A percentile compares a stretch with the other conserved stretches of the same genome.
These are phyloP conservation scores for Allobates femoralis DNA, from an alignment of 2,797 vertebrate genomes.

Conservation along the genomic window DNA sequence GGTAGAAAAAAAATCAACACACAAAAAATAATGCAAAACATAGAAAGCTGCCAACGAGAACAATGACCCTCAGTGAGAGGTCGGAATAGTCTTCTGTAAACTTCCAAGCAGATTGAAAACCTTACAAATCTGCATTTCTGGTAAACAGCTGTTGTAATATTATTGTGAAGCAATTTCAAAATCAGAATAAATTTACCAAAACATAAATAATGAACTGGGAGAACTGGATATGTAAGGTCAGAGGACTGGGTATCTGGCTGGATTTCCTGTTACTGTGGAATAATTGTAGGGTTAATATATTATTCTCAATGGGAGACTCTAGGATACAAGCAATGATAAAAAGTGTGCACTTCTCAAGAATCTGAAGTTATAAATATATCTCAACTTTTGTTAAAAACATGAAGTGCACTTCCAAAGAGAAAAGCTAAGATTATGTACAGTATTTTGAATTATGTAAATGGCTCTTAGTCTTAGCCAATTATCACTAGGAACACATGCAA, in stretches of 20 bases:
- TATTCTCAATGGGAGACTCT: constrained; percentile 1
- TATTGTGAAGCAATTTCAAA: constrained; percentile 71
- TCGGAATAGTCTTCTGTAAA: constrained; percentile 84
- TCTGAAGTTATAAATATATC: neutral
- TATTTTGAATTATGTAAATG: no score
- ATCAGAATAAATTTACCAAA: constrained; percentile 75
- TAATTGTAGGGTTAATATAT: neutral
- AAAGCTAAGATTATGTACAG: no score
- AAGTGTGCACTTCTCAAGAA: neutral
- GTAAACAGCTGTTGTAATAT: constrained; percentile 87
- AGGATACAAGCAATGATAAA: neutral
- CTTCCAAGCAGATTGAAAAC: constrained; percentile 78
- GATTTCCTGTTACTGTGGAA: constrained; percentile 51
- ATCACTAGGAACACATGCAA: no score
- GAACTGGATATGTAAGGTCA: constrained; percentile 64
- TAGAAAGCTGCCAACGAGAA: constrained; percentile 82
- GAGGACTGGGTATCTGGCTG: constrained; percentile 54
- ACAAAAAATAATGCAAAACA: constrained; percentile 75
- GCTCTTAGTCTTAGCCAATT: no score
- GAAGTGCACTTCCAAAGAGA: neutral
- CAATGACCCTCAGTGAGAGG: constrained; percentile 75
- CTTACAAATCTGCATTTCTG: constrained; percentile 76
- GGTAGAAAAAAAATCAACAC: constrained; percentile 81
- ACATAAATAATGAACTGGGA: constrained; percentile 68
- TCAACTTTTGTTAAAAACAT: neutral